Conservation (phyloP, 2,113 vertebrate genomes). For the Aleadryas rufinucha region DNA sequence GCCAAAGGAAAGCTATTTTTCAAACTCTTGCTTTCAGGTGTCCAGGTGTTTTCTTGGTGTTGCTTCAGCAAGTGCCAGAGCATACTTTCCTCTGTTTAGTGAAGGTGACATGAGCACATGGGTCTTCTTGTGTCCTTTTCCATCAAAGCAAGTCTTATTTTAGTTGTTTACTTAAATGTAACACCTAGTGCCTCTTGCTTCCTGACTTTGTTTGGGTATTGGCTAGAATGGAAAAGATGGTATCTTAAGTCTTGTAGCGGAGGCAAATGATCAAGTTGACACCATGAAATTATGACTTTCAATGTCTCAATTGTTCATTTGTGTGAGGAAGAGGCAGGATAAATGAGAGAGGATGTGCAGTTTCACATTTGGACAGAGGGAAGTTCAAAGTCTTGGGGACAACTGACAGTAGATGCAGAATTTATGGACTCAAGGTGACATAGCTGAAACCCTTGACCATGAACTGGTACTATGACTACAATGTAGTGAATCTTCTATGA, state of each 20-base stretch:
- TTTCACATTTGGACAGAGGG: neutral
- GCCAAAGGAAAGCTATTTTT: neutral
- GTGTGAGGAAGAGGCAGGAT: neutral
- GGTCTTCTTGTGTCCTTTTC: neutral
- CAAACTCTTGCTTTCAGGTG: neutral
- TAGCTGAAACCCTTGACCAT: neutral
- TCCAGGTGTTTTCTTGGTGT: neutral
- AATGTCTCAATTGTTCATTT: neutral
- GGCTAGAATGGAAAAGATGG: neutral
- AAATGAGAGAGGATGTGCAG: neutral
- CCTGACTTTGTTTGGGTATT: neutral
- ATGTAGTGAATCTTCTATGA: neutral
- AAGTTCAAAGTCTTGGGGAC: neutral
- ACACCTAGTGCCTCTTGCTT: neutral
- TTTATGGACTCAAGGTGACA: rapidly evolving
- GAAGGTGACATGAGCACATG: neutral
- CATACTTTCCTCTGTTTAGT: neutral
- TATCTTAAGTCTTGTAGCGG: neutral
- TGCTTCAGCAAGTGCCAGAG: neutral
- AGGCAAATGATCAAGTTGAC: neutral
- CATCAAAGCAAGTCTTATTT: neutral
- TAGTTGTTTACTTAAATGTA: neutral
- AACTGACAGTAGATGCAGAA: neutral
- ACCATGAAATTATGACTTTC: neutral
- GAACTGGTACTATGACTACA: neutral